phyloP scores from a whole-genome alignment of 2,888 invertebrate genomes.

The Pammene fasciana region DNA sequence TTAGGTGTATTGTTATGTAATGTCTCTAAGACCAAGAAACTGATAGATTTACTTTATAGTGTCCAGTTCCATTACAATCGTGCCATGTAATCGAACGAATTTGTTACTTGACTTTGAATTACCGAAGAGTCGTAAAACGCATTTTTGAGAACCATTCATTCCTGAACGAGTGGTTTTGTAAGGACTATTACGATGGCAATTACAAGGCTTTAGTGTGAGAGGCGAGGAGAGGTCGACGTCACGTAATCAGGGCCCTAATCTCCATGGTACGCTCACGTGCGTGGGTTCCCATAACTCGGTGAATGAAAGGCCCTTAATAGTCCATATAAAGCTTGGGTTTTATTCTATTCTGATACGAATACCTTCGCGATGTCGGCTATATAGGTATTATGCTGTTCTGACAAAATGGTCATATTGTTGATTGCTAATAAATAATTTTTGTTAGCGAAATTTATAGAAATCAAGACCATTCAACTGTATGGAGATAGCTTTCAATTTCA shows the following conservation, averaged over 20 bases:
- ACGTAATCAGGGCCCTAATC: slow-evolving; percentile 76
- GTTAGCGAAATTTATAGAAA: too few species aligned
- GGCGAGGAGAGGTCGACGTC: slow-evolving; percentile 65
- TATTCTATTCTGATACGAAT: not conserved
- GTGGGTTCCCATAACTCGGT: slow-evolving; percentile 58
- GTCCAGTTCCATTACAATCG: slow-evolving; percentile 8
- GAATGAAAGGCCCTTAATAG: slow-evolving; percentile 25
- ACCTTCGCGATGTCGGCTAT: too few species aligned
- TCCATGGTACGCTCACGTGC: slow-evolving; percentile 75
- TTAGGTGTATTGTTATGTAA: too few species aligned
- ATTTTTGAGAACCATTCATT: slow-evolving; percentile 23
- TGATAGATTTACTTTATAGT: too few species aligned
- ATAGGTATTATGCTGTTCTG: too few species aligned
- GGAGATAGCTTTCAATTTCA: too few species aligned
- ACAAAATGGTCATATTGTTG: too few species aligned
- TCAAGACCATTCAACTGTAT: too few species aligned
- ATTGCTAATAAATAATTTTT: too few species aligned
- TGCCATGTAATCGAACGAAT: slow-evolving; percentile 42
- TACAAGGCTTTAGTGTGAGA: slow-evolving; percentile 30
- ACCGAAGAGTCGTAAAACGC: slow-evolving; percentile 30
- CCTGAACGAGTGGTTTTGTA: slow-evolving; percentile 26
- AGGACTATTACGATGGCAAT: slow-evolving; percentile 32
- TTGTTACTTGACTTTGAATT: slow-evolving; percentile 39
- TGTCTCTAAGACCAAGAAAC: too few species aligned
- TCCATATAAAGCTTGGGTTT: not conserved